Conservation (phyloP, 2,888 invertebrate species). For the Ectropis crepuscularia region DNA sequence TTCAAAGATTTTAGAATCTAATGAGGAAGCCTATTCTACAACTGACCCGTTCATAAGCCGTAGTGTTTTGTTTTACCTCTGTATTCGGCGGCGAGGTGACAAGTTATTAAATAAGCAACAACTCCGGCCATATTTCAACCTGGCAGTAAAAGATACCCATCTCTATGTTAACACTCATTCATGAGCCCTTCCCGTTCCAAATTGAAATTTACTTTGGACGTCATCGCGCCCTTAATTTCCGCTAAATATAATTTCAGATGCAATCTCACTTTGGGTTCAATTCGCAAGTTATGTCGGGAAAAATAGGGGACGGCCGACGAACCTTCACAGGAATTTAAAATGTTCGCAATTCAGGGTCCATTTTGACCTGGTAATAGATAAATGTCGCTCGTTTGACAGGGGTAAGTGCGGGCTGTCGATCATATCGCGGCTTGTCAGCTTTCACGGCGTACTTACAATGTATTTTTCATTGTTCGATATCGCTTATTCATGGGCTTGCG, state of each 20-base stretch:
- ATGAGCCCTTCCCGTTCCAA: constrained; percentile 68
- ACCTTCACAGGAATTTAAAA: constrained; percentile 41
- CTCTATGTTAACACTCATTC: constrained; percentile 53
- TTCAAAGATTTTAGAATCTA: constrained; percentile 1
- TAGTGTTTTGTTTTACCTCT: constrained; percentile 17
- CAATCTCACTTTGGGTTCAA: constrained; percentile 74
- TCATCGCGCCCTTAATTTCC: constrained; percentile 76
- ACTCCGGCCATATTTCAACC: constrained; percentile 45
- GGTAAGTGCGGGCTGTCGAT: constrained; percentile 56
- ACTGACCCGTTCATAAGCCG: constrained; percentile 6
- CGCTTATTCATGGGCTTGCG: constrained; percentile 34
- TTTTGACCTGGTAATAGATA: constrained; percentile 57
- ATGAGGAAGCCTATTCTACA: constrained; percentile 2
- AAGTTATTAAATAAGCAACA: constrained; percentile 42
- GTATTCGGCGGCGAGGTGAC: constrained; percentile 20
- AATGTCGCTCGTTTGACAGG: constrained; percentile 57
- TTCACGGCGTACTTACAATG: constrained; percentile 35
- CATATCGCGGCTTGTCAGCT: constrained; percentile 43
- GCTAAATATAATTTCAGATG: constrained; percentile 77
- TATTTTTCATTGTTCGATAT: constrained; percentile 52
- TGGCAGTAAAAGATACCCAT: constrained; percentile 51
- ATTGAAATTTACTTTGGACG: constrained; percentile 78
- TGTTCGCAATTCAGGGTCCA: constrained; percentile 45
- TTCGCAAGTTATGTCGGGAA: constrained; percentile 52
- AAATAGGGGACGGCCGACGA: constrained; percentile 36